Conservation (phyloP, 2,888 invertebrate species). For the Pyralis farinalis region DNA sequence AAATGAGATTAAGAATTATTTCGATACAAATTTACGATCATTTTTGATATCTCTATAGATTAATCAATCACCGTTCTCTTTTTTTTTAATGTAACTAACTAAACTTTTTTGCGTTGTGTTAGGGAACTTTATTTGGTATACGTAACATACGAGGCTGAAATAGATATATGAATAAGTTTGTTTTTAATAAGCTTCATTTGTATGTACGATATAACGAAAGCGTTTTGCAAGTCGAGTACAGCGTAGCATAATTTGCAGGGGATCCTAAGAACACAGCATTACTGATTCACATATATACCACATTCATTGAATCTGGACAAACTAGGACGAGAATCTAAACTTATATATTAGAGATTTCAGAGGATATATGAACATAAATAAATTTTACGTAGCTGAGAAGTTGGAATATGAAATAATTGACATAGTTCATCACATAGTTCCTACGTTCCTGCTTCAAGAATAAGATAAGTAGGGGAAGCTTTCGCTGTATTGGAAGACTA, state of each 20-base stretch:
- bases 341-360: slow-evolving; percentile 42
- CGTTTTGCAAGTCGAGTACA: slow-evolving; percentile 47
- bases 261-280: slow-evolving; percentile 68
- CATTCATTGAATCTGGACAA: slow-evolving; percentile 66
- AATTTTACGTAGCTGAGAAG: slow-evolving; percentile 47
- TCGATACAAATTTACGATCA: too few relatives aligned
- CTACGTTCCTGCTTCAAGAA: slow-evolving; percentile 66
- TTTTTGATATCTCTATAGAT: too few relatives aligned
- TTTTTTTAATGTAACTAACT: too few relatives aligned
- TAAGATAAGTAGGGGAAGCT: slow-evolving; percentile 63
- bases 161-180: too few relatives aligned
- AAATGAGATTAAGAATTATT: too few relatives aligned
- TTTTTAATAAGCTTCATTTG: too few relatives aligned
- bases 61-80: too few relatives aligned
- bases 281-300: slow-evolving; percentile 73
- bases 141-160: too few relatives aligned
- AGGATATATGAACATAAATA: slow-evolving; percentile 39
- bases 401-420: slow-evolving; percentile 77
- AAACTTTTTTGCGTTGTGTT: too few relatives aligned
- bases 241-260: slow-evolving; percentile 46
- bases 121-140: too few relatives aligned
- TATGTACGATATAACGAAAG: too few relatives aligned
- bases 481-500: slow-evolving; percentile 74
- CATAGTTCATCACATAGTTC: slow-evolving; percentile 78
- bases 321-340: slow-evolving; percentile 63